These are phyloP conservation scores for Xestobium rufovillosum DNA, from an alignment of 2,888 invertebrate genomes.

Conservation along the genomic window DNA sequence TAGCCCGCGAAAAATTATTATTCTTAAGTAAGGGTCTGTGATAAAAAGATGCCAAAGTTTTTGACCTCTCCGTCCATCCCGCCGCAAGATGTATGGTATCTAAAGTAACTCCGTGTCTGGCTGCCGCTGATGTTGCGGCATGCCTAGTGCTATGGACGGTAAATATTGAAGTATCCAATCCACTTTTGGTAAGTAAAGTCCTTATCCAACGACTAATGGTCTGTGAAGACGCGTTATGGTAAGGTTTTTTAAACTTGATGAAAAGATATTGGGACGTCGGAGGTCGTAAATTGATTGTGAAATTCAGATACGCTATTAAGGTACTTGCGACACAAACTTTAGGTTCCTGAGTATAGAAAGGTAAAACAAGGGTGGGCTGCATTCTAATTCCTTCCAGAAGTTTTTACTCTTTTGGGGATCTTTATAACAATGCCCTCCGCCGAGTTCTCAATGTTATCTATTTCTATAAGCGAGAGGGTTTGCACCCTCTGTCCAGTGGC, in stretches of 20 bases:
- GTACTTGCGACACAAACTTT: conserved; percentile 17
- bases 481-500: too few relatives aligned
- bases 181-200: conserved; percentile 15
- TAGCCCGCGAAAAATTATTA: neutral
- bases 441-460: too few relatives aligned
- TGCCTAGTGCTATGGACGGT: conserved; percentile 25
- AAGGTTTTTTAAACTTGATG: conserved; percentile 21
- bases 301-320: conserved; percentile 16
- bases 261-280: conserved; percentile 16
- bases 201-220: conserved; percentile 27
- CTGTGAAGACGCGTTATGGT: too few relatives aligned
- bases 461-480: too few relatives aligned
- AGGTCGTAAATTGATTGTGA: conserved; percentile 11
- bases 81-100: conserved; percentile 22
- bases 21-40: conserved; percentile 16
- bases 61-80: conserved; percentile 22
- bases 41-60: conserved; percentile 23
- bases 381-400: too few relatives aligned
- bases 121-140: conserved; percentile 25
- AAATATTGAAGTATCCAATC: conserved; percentile 22
- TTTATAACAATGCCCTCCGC: too few relatives aligned
- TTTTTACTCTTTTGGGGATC: too few relatives aligned
- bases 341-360: conserved; percentile 17
- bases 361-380: conserved; percentile 14
- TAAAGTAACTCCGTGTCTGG: conserved; percentile 20